These are phyloP conservation scores for Elaeidobius kamerunicus DNA, from an alignment of 2,888 invertebrate species.

Conservation along the genomic window DNA sequence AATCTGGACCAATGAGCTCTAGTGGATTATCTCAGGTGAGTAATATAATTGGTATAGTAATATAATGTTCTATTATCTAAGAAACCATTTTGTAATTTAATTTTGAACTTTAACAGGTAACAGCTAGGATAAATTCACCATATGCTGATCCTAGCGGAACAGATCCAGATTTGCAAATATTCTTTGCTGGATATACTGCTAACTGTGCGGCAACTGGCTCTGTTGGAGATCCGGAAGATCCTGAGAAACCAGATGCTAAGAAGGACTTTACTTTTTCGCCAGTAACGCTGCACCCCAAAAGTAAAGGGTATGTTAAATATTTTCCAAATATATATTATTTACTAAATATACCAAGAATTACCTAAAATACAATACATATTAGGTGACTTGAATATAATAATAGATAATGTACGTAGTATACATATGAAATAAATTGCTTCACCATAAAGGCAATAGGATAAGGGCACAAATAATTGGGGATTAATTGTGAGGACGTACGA, in stretches of 20 bases:
- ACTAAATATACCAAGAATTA: no score
- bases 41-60: no score
- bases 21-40: constrained; percentile 49
- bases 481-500: no score
- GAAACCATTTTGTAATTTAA: no score
- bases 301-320: constrained; percentile 53
- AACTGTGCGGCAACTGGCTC: constrained; percentile 57
- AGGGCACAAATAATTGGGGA: no score
- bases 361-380: no score
- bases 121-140: constrained; percentile 61
- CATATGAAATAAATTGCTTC: no score
- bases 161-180: constrained; percentile 65
- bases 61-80: no score
- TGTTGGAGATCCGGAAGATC: constrained; percentile 47
- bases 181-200: constrained; percentile 63
- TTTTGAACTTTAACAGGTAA: constrained; percentile 54
- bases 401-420: no score
- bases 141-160: constrained; percentile 58
- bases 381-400: no score
- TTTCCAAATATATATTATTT: no score
- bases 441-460: no score
- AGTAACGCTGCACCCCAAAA: constrained; percentile 63
- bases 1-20: constrained; percentile 60
- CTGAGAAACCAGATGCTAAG: constrained; percentile 43
- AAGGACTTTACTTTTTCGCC: constrained; percentile 54